These are phyloP conservation scores for Lydus trimaculatus DNA, from an alignment of 2,888 invertebrate species.

Conservation along the genomic window DNA sequence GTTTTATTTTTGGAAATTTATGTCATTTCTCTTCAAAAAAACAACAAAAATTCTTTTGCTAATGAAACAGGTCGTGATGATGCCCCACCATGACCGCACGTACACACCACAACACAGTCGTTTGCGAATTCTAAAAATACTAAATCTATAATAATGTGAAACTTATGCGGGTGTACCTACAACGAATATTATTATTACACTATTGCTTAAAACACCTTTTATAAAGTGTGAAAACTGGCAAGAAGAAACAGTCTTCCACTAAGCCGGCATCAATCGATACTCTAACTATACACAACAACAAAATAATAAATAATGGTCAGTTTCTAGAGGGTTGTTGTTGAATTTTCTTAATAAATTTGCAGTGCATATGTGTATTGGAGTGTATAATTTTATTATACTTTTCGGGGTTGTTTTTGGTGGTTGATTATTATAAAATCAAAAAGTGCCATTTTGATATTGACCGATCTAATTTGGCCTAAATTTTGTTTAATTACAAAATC, in stretches of 20 bases:
- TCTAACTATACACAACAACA: not conserved
- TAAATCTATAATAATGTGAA: conserved; percentile 6
- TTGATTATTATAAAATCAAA: too few relatives aligned
- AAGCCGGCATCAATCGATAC: not conserved
- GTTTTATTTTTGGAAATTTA: not conserved
- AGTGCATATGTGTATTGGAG: too few relatives aligned
- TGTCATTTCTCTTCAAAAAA: not conserved
- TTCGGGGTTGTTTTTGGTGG: too few relatives aligned
- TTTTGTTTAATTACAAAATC: too few relatives aligned
- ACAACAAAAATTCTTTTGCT: not conserved
- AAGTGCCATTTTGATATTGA: too few relatives aligned
- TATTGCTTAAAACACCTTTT: not conserved
- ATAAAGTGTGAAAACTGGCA: not conserved
- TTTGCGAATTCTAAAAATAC: conserved; percentile 13
- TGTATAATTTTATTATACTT: too few relatives aligned
- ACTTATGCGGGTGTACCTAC: conserved; percentile 3
- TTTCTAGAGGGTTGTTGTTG: not conserved
- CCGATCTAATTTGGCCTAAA: too few relatives aligned
- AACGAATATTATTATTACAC: not conserved
- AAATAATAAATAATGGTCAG: not conserved
- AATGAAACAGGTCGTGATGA: not conserved
- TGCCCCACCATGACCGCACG: not conserved
- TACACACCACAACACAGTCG: not conserved
- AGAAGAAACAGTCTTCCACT: not conserved
- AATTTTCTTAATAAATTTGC: too few relatives aligned